Evolutionary conservation across 1,140 invertebrate genomes (phyloP), one percentile per base, ranked within the genome.

Genomic region (Drosophila subobscura): DNA sequence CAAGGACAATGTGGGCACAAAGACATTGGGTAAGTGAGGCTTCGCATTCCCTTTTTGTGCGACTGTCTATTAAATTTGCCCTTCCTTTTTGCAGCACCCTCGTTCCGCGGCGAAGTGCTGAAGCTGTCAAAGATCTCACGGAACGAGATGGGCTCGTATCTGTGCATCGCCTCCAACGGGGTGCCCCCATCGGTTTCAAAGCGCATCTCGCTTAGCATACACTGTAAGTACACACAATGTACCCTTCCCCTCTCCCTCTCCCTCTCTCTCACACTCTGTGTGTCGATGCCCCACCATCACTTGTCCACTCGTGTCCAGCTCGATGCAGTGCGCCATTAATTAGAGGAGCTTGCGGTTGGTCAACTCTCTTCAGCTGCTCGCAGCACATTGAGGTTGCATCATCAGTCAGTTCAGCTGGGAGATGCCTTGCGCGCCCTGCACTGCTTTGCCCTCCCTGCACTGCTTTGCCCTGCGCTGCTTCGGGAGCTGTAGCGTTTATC

Each of bases 91-190:
- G 12, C 7, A 96, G 95, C 94, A 1, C 90, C 92, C 16, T 92
- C 93, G 7, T 94, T 92, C 66, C 92, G 95, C 71, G 95, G 96
- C 42, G 95, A 96, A 80, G 94, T 96, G 10, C 91, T 98, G 58
- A 95, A 94, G 72, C 92, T 98, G 67, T 94, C 93, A 46, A 97
- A 96, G 92, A 96, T 98, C 77, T 95, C 95, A 59, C 93, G 97
- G 54, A 95, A 95, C 54, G 96, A 97, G 91, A 97, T 97, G 96
- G 96, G 95, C n/a, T 95, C 95, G 56, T 97, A 97, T 92, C 92
- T 96, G 49, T 97, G 96, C 91, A 96, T 97, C 46, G 96, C 96
- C n/a, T 95, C 94, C 74, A 97, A 96, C 72, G 95, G 95, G 37
- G 94, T 96, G 12, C 96, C 95, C 27, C 96, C 96, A 22, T 94